A percentile compares a stretch with the other conserved stretches of the same genome.
These are phyloP conservation scores for Boulengeromyrus knoepffleri DNA, from an alignment of 2,113 vertebrate species.

Conservation along the genomic window DNA sequence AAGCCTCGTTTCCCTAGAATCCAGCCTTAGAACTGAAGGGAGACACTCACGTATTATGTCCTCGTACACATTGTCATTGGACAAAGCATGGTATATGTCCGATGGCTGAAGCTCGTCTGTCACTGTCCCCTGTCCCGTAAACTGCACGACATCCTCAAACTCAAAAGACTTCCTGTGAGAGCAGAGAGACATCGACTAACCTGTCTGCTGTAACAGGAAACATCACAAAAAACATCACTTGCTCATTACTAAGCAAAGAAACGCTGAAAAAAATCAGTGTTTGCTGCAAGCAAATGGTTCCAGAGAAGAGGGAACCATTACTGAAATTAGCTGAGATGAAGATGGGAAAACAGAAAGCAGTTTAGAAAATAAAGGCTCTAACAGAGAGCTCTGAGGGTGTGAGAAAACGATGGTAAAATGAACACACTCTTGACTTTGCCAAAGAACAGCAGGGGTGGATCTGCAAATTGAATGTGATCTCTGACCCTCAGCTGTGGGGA, in stretches of 20 bases:
- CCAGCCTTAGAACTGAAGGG: neutral
- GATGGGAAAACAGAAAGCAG: neutral
- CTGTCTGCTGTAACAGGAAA: neutral
- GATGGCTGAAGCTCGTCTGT: conserved; percentile 52
- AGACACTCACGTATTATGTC: conserved; percentile 84
- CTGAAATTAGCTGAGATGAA: neutral
- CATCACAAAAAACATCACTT: neutral
- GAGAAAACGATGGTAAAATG: neutral
- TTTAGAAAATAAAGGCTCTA: neutral
- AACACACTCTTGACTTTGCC: neutral
- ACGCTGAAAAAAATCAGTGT: neutral
- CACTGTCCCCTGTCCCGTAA: conserved; percentile 54
- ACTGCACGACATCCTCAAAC: conserved; percentile 84
- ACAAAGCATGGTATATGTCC: conserved; percentile 72
- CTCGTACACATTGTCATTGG: conserved; percentile 93
- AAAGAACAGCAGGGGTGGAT: conserved; percentile 5
- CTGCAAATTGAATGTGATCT: conserved; percentile 34
- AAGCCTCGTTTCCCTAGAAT: neutral
- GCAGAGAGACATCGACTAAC: conserved; percentile 12
- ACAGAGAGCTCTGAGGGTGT: neutral
- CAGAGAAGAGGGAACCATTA: neutral
- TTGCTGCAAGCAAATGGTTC: neutral
- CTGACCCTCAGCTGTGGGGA: conserved; percentile 34
- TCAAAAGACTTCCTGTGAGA: conserved; percentile 91
- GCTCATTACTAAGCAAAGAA: neutral